Percentiles rank a stretch among this genome's conserved stretches.
These are phyloP conservation scores for Ornithorhynchus anatinus DNA, from an alignment of 2,113 vertebrate genomes.

Conservation along the genomic window DNA sequence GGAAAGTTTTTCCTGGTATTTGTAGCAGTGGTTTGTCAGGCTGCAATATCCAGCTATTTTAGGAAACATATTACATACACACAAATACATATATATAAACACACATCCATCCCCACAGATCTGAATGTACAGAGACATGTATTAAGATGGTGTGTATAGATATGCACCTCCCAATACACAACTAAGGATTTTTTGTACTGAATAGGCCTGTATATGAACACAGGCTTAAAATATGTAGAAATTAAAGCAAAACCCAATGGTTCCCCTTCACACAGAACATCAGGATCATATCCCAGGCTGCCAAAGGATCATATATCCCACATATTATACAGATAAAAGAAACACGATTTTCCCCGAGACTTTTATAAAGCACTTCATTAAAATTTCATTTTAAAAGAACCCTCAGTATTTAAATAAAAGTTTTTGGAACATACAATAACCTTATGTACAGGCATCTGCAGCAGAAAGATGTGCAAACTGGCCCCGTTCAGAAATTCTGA, in stretches of 20 bases:
- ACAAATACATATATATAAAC: not conserved
- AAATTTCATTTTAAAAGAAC: slow-evolving; percentile 29
- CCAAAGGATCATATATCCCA: not conserved
- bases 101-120: not conserved
- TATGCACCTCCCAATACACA: too few species aligned
- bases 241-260: not conserved
- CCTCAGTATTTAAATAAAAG: slow-evolving; percentile 37
- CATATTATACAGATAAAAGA: not conserved
- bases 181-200: too few species aligned
- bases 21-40: not conserved
- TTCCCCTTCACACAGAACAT: not conserved
- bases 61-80: not conserved
- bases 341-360: slow-evolving; percentile 20
- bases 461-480: not conserved
- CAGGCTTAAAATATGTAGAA: not conserved
- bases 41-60: not conserved
- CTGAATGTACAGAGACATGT: too few species aligned
- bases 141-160: too few species aligned
- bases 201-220: too few species aligned
- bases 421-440: slow-evolving; percentile 31
- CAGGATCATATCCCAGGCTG: slow-evolving; percentile 4
- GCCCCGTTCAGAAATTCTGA: slow-evolving; percentile 81
- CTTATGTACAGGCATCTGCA: slow-evolving; percentile 21
- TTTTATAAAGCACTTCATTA: slow-evolving; percentile 35
- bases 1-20: not conserved